Evolutionary conservation across 1,140 invertebrate genomes (phyloP), one percentile per base, ranked within the genome.

Genomic region (Calosoma granatense): DNA sequence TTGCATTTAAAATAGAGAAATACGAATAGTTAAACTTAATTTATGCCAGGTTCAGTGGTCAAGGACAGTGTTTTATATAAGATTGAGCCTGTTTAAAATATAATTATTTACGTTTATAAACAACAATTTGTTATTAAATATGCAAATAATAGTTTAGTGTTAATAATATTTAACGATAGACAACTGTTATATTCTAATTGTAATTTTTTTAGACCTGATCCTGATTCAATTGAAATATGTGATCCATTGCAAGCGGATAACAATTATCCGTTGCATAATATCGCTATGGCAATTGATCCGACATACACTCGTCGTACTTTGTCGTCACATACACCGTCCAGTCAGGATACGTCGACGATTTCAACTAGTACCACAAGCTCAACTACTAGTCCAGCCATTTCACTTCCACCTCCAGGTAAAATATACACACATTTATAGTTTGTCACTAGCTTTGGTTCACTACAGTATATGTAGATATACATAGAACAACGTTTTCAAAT

Each of bases 261-360:
- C 17, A 47, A 17, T 47, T 47, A 12, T 47, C 15, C 9, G 9
- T 4, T 4, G 56, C 56, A 61, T 30, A 81, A 81, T 60, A 81
- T 81, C 62, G 79, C 79, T 2, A 79, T 78, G 70, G 78, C 76
- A 20, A 78, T 81, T 39, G 80, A 81, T 65, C 80, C 80, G 2
- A 81, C 80, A 2, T 81, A 80, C 63, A 66, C 70, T 36, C 60
- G 65, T 54, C 57, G 67, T 41, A 60, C 55, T 51, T 59, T 63
- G 30, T 54, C 53, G 14, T 61, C 63, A 17, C 39, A 54, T 12
- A 57, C 59, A 6, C 61, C 66, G 14, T 65, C 66, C n/a, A 70
- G 66, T 36, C 67, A 67, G 51, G 68, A 69, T 20, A 70, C 66
- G 2, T 61, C 65, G n/a, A 47, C 41, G 15, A 12, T 47, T 4